Conservation (phyloP, 2,113 vertebrate species). For the Pachycephala philippinensis region DNA sequence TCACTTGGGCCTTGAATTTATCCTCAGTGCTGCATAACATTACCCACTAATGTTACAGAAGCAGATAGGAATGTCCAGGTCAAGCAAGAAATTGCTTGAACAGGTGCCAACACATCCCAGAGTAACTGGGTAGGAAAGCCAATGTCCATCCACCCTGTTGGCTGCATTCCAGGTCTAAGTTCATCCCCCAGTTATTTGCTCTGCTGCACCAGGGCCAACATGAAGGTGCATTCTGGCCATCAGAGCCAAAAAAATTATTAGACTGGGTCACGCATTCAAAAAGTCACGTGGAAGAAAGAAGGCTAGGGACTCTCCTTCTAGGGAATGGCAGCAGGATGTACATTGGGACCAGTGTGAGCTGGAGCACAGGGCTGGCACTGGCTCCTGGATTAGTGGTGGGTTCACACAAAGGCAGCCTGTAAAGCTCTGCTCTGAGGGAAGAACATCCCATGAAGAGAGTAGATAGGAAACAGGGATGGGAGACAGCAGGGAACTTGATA, state of each 20-base stretch:
- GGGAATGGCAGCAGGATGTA: not conserved
- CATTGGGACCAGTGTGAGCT: rapidly evolving
- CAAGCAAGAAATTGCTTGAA: not conserved
- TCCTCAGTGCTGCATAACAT: not conserved
- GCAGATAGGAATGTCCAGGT: conserved; percentile 14
- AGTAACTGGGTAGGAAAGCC: not conserved
- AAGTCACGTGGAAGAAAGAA: not conserved
- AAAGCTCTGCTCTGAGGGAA: not conserved
- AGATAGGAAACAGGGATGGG: not conserved
- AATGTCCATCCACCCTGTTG: rapidly evolving
- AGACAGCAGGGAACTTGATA: not conserved
- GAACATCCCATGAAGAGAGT: not conserved
- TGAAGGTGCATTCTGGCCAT: not conserved
- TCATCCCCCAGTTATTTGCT: not conserved
- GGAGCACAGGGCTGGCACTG: not conserved
- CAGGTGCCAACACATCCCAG: not conserved
- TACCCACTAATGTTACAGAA: not conserved
- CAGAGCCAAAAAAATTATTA: not conserved
- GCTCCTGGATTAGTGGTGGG: not conserved
- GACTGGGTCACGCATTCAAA: rapidly evolving
- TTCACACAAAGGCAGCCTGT: rapidly evolving
- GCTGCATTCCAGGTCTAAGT: not conserved
- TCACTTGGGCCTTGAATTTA: not conserved
- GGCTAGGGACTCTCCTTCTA: no score
- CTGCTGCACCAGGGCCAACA: not conserved